Base-by-base conservation (phyloP, 2,113 vertebrate genomes). In the Heliornis fulica region DNA sequence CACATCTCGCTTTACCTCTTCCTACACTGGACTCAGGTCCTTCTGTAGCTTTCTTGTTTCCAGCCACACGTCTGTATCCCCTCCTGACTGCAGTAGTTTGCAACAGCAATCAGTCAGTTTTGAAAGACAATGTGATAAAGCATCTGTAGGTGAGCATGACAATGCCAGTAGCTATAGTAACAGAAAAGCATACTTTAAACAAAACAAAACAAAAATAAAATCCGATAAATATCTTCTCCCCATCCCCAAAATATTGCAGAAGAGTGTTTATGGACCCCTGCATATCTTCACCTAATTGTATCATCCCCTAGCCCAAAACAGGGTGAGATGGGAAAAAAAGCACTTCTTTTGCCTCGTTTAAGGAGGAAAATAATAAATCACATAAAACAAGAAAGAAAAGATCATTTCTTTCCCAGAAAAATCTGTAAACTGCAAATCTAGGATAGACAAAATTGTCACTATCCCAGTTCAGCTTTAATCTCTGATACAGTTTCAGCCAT, bases 141-240 rank as follows among this genome's bases (percentile, higher is more conserved):
- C 46, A 66, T 83, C 79, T 81, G 38, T 91, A 59, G 78, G 56
- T 81, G 46, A 84, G 31, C 61, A 25, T 19, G 50, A 71, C 64
- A 90, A 54, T 78, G 76, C 11, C 89, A 76, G 95, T 94, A 96
- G 77, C 93, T 95, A 95, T 95, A 94, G 93, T 82, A 95, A 94
- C 93, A 89, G 57, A 56, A 93, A 82, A 70, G 46, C 78, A 23
- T 26, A 32, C 25, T 82, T 96, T 51, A 89, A 89, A 86, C 50
- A 83, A 65, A 80, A 83, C 36, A 1, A 5, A 61, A 34, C 12
- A 22, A 28, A 50, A 59, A 63, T 56, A n/a, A 59, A 25, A 60
- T 14, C 45, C 15, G 14, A 82, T 64, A 19, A 5, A 4, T 60
- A 28, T 57, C 19, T 54, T 7, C 28, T 48, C 46, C 89, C 81